Evolutionary conservation across 1,140 invertebrate species (phyloP).

Genomic region (Physella acuta): DNA sequence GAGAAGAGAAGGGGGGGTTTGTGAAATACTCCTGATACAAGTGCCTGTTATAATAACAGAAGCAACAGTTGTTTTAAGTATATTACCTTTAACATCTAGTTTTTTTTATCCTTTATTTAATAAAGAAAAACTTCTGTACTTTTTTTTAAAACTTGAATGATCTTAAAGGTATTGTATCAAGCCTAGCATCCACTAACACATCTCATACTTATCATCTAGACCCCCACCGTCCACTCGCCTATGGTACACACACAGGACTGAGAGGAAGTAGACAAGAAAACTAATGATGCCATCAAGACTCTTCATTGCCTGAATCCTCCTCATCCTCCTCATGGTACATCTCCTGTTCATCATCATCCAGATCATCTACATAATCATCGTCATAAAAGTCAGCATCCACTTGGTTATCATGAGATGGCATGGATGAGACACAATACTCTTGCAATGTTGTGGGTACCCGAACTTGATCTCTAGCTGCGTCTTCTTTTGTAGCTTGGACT

Average conservation of each 20-base stretch:
- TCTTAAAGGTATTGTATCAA: too few relatives aligned
- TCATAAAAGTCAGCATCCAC: constrained; percentile 56
- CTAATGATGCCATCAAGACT: constrained; percentile 42
- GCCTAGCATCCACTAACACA: background rate
- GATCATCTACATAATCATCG: constrained; percentile 56
- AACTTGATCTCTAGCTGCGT: constrained; percentile 95
- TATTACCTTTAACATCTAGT: too few relatives aligned
- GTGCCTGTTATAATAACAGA: too few relatives aligned
- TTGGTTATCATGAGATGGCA: constrained; percentile 47
- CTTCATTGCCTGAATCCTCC: constrained; percentile 53
- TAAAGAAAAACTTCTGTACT: too few relatives aligned
- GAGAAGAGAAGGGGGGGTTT: background rate
- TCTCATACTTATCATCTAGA: background rate
- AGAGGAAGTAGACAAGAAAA: constrained; percentile 19
- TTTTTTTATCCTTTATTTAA: too few relatives aligned
- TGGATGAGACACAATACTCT: constrained; percentile 74
- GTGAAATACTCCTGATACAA: too few relatives aligned
- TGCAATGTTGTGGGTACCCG: constrained; percentile 94
- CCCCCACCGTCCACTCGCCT: background rate
- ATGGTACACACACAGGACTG: background rate
- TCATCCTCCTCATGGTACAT: constrained; percentile 52
- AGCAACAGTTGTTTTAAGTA: too few relatives aligned
- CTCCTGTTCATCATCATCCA: constrained; percentile 55
- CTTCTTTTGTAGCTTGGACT: constrained; percentile 87
- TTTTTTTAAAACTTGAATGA: too few relatives aligned